These are phyloP conservation scores for Drosophila fungiperda DNA, from an alignment of 2,888 invertebrate species.

Conservation along the genomic window DNA sequence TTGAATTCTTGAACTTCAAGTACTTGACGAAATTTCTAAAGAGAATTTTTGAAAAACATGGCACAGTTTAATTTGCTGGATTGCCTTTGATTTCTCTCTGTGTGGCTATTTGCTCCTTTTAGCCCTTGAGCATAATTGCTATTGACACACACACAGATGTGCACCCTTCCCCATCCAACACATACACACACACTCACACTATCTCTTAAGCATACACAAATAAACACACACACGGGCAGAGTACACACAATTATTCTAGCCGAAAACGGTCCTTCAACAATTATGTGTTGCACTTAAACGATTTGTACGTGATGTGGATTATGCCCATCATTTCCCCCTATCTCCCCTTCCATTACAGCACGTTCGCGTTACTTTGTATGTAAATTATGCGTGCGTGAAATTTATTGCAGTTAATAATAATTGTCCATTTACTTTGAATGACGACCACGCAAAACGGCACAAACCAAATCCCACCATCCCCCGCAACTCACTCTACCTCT, in stretches of 20 bases:
- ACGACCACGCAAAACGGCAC: slow-evolving; percentile 44
- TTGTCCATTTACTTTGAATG: slow-evolving; percentile 77
- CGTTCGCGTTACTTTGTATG: slow-evolving; percentile 67
- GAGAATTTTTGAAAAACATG: not conserved
- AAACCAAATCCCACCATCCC: slow-evolving; percentile 12
- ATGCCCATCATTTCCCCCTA: slow-evolving; percentile 10
- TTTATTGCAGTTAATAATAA: slow-evolving; percentile 82
- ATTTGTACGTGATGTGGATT: slow-evolving; percentile 73
- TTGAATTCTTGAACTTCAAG: too few relatives aligned
- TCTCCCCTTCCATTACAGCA: slow-evolving; percentile 19
- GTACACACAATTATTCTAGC: slow-evolving; percentile 45
- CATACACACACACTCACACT: slow-evolving; percentile 17
- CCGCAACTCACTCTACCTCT: not conserved
- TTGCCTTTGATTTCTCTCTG: slow-evolving; percentile 16
- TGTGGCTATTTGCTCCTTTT: slow-evolving; percentile 22
- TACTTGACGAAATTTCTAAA: not conserved
- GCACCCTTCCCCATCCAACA: not conserved
- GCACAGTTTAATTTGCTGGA: not conserved
- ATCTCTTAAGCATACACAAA: not conserved
- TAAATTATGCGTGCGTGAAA: slow-evolving; percentile 81
- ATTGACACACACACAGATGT: slow-evolving; percentile 58
- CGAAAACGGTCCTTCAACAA: slow-evolving; percentile 66
- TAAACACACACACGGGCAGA: not conserved
- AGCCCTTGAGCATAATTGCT: slow-evolving; percentile 57
- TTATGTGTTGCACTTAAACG: slow-evolving; percentile 80